Evolutionary conservation across 1,140 invertebrate species (phyloP), one percentile per base, ranked within the genome.

Genomic region (Polyergus mexicanus): DNA sequence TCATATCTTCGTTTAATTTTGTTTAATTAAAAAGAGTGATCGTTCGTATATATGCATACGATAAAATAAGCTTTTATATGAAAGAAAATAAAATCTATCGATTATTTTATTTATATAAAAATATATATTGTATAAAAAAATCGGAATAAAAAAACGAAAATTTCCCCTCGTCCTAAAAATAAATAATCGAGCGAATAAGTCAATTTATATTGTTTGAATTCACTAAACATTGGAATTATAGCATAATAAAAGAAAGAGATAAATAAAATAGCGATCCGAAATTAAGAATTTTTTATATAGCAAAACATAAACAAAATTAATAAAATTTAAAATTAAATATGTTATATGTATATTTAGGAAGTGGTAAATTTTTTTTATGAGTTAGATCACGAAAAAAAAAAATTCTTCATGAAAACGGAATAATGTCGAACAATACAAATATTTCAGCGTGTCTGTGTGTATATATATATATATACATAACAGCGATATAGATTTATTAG

Each of bases 11-110:
- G 58, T 63, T 76, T 47, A 80, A 85, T 54, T 41, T 41, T n/a
- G 32, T 80, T 80, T 56, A 80, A 80, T 80, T 80, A 80, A 32
- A 8, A 41, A 69, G 54, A 80, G 58, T 35, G 47, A 80, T 35
- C 22, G 16, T 56, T 22, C 77, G 35, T 54, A 4, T 19, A 22
- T 16, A 28, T 25, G 32, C 19, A 28, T 38, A 47, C 13, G 4
- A 44, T 63, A 41, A 75, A 75, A 68, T 35, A 28, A 66, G 25
- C 35, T 38, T 80, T 68, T 66, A 38, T 22, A 6, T 32, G 13
- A 19, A 8, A 63, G 28, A 8, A 35, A 38, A 51, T 22, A 6
- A 54, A 38, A 4, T 3, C 5, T 32, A 0, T 38, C 63, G 16
- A 78, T 22, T 78, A 8, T 76, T 63, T 44, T 76, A 63, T 63